These are phyloP conservation scores for Dasysyrphus tricinctus DNA, from an alignment of 2,888 invertebrate species.

Conservation along the genomic window DNA sequence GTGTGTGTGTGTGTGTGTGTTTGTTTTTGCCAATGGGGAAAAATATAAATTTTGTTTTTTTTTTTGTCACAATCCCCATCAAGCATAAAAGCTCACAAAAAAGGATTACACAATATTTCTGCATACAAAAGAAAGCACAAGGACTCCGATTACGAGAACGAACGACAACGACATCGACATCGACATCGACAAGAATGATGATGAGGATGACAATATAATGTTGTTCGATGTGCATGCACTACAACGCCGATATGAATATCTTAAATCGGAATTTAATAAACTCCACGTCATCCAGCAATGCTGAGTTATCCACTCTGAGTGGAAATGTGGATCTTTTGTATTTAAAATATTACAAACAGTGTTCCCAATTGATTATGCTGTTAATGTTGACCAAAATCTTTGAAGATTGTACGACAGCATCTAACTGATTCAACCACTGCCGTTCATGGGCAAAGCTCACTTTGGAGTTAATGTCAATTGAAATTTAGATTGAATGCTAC, in stretches of 20 bases:
- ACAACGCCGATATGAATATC: slow-evolving; percentile 71
- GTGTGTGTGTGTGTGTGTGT: not conserved
- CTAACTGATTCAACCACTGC: no score
- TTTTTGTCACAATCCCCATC: slow-evolving; percentile 39
- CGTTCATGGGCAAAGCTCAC: no score
- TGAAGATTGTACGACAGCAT: no score
- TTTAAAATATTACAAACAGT: not conserved
- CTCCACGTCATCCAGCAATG: slow-evolving; percentile 46
- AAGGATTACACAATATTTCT: slow-evolving; percentile 60
- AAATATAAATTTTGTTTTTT: slow-evolving; percentile 48
- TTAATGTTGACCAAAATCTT: no score
- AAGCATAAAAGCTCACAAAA: slow-evolving; percentile 24
- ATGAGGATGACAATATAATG: slow-evolving; percentile 48
- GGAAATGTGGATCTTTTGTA: slow-evolving; percentile 19
- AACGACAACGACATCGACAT: slow-evolving; percentile 9
- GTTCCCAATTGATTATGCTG: slow-evolving; percentile 3
- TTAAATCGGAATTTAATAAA: slow-evolving; percentile 74
- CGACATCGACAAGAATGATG: slow-evolving; percentile 44
- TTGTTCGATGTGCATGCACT: slow-evolving; percentile 66
- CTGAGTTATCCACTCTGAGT: slow-evolving; percentile 33
- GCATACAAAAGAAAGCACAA: slow-evolving; percentile 57
- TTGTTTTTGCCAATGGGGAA: not conserved
- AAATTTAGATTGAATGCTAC: no score
- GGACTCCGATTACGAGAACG: slow-evolving; percentile 42
- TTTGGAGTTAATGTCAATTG: no score